Evolutionary conservation across 2,797 vertebrate species (phyloP).

Genomic region (Mormyrops attenuatus): DNA sequence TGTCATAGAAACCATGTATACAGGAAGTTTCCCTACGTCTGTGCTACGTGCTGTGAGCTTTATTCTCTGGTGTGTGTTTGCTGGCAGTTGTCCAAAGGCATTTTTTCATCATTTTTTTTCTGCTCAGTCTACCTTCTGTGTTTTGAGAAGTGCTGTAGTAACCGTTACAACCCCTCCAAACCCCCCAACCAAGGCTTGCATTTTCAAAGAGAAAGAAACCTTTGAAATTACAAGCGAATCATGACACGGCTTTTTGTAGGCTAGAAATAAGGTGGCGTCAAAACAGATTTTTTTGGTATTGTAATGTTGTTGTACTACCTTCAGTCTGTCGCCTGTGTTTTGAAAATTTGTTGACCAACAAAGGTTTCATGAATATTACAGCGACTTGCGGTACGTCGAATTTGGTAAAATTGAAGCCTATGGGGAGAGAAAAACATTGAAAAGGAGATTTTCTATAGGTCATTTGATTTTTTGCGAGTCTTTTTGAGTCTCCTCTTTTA

Average conservation of each 20-base stretch:
- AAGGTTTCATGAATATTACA: constrained; percentile 9
- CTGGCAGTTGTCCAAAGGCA: constrained; percentile 8
- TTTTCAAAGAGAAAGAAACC: constrained; percentile 6
- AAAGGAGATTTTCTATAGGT: not conserved
- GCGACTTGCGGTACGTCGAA: not conserved
- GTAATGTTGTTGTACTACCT: constrained; percentile 22
- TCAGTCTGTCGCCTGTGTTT: constrained; percentile 31
- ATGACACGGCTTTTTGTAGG: constrained; percentile 31
- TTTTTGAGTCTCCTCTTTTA: constrained; percentile 20
- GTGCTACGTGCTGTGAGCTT: constrained; percentile 17
- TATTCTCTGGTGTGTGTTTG: constrained; percentile 27
- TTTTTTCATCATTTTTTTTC: not conserved
- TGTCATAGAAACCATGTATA: not conserved
- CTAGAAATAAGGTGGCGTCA: constrained; percentile 31
- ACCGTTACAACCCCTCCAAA: not conserved
- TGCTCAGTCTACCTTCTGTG: not conserved
- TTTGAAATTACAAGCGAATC: constrained; percentile 27
- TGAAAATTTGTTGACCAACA: constrained; percentile 24
- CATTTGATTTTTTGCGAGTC: not conserved
- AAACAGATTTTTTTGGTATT: constrained; percentile 46
- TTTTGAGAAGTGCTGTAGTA: not conserved
- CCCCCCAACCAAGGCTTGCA: not conserved
- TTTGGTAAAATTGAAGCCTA: not conserved
- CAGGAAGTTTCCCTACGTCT: not conserved
- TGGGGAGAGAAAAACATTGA: not conserved